phyloP scores from a whole-genome alignment of 2,113 vertebrate species.

The Fulica atra region DNA sequence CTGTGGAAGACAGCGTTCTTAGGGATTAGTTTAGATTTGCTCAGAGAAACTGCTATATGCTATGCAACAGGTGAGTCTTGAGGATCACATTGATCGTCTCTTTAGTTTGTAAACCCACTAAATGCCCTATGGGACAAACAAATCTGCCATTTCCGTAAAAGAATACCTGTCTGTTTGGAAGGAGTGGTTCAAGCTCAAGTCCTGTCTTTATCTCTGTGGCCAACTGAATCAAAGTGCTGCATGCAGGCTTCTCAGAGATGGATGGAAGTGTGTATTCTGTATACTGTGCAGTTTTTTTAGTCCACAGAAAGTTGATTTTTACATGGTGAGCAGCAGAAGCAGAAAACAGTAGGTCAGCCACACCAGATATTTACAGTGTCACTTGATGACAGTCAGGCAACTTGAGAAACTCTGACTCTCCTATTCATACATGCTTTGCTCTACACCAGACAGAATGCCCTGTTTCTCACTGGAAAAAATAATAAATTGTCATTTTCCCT shows the following conservation, averaged over 20 bases:
- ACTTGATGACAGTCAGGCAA: background rate
- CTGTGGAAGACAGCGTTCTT: background rate
- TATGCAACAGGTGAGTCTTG: background rate
- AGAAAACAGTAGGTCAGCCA: background rate
- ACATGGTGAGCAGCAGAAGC: background rate
- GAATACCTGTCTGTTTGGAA: background rate
- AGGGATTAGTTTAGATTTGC: background rate
- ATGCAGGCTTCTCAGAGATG: background rate
- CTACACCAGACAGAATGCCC: background rate
- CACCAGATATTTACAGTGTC: background rate
- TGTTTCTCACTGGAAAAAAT: background rate
- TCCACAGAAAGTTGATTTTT: background rate
- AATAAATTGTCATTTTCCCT: background rate
- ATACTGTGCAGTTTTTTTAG: background rate
- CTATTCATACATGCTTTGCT: background rate
- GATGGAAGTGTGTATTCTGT: too few species aligned
- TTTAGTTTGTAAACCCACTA: background rate
- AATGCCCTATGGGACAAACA: background rate
- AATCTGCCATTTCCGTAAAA: background rate
- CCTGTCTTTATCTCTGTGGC: background rate
- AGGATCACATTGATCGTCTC: background rate
- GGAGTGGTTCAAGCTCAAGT: background rate
- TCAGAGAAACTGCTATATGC: background rate
- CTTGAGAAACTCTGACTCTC: background rate
- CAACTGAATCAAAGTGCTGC: background rate